phyloP scores from a whole-genome alignment of 1,140 invertebrate species.

The Mercenaria mercenaria region DNA sequence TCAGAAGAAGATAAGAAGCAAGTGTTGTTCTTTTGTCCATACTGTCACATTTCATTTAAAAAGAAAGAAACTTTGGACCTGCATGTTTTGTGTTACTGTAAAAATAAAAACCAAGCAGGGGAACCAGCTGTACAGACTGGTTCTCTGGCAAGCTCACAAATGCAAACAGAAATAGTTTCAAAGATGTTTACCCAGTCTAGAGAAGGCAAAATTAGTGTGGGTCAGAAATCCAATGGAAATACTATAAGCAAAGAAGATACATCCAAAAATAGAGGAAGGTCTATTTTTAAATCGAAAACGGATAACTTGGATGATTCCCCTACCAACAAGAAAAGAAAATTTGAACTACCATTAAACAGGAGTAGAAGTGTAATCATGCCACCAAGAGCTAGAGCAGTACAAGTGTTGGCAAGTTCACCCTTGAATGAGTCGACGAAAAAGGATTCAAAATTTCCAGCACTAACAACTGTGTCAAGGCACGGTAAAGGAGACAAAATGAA shows the following conservation, averaged over 20 bases:
- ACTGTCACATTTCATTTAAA: slow-evolving; percentile 74
- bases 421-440: background rate
- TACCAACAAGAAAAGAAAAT: slow-evolving; percentile 44
- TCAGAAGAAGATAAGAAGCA: background rate
- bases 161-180: slow-evolving; percentile 13
- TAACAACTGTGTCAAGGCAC: background rate
- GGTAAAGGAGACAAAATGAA: background rate
- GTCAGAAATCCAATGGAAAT: no score
- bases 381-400: background rate
- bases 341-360: slow-evolving; percentile 19
- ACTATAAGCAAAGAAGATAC: background rate
- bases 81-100: slow-evolving; percentile 76
- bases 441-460: background rate
- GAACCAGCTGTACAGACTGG: background rate
- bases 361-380: slow-evolving; percentile 30
- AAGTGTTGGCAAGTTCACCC: background rate
- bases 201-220: background rate
- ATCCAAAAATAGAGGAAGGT: background rate
- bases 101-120: slow-evolving; percentile 33
- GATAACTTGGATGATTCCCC: background rate
- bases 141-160: slow-evolving; percentile 1
- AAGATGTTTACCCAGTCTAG: slow-evolving; percentile 22
- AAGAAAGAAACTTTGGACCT: slow-evolving; percentile 73
- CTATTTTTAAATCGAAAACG: background rate
- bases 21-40: background rate